Evolutionary conservation across 2,888 invertebrate genomes (phyloP).

Genomic region (Cryptocheilus praepositus): DNA sequence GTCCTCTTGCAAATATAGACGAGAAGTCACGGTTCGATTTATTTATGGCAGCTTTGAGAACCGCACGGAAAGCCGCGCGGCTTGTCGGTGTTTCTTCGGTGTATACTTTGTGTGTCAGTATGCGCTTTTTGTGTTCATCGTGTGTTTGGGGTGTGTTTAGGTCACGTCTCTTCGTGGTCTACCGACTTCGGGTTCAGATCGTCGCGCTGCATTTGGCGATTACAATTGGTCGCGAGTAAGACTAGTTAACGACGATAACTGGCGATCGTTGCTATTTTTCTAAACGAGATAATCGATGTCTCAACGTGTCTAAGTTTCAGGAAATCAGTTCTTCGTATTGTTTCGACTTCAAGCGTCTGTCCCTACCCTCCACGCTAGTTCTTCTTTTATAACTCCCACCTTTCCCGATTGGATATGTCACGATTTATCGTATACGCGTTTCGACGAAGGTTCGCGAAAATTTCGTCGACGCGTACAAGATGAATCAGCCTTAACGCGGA

Average conservation of each 20-base stretch:
- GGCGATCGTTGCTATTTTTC: no score
- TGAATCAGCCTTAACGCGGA: neutral
- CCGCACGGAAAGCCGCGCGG: constrained; percentile 44
- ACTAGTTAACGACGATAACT: no score
- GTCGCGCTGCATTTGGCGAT: no score
- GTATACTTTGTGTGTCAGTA: neutral
- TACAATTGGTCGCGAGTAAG: no score
- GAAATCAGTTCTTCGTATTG: no score
- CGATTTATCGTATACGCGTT: no score
- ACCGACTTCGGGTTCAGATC: neutral
- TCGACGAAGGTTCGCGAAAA: no score
- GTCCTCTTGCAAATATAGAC: constrained; percentile 21
- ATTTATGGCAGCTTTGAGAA: constrained; percentile 52
- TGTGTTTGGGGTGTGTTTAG: neutral
- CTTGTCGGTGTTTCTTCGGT: constrained; percentile 8
- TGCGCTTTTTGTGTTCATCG: constrained; percentile 13
- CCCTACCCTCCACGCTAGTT: no score
- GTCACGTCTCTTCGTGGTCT: neutral
- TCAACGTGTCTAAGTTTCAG: neutral
- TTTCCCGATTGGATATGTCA: no score
- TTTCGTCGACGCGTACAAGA: no score
- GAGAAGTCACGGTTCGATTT: constrained; percentile 40
- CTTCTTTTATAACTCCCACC: no score
- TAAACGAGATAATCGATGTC: neutral
- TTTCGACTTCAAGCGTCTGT: neutral